Evolutionary conservation across 2,113 vertebrate genomes (phyloP).

Genomic region (Sylvilagus bachmani): DNA sequence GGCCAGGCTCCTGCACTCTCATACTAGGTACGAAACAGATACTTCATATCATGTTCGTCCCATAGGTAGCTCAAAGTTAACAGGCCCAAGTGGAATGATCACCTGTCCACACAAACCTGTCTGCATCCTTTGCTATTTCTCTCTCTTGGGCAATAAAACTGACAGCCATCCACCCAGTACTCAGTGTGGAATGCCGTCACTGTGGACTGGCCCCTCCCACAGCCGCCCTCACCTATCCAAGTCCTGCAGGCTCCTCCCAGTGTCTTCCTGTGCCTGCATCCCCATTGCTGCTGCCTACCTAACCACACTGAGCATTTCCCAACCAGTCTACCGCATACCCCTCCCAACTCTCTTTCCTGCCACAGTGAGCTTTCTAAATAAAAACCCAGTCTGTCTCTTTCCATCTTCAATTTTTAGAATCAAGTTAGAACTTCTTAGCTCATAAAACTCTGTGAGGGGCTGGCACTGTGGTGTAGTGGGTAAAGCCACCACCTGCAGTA

Average conservation of each 20-base stretch:
- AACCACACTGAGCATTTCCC: not conserved
- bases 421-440: not conserved
- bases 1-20: not conserved
- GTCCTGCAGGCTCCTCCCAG: not conserved
- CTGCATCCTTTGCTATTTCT: not conserved
- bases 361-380: not conserved
- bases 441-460: not conserved
- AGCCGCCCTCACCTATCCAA: not conserved
- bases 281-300: not conserved
- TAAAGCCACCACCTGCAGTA: too few species aligned
- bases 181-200: not conserved
- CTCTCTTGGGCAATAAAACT: not conserved
- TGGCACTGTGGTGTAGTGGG: too few species aligned
- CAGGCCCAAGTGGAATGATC: not conserved
- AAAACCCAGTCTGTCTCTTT: slow-evolving; percentile 11
- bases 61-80: not conserved
- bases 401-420: slow-evolving; percentile 40
- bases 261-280: too few species aligned
- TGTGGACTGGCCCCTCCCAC: not conserved
- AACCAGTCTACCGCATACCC: not conserved
- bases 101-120: not conserved
- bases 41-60: not conserved
- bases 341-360: not conserved
- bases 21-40: not conserved
- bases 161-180: not conserved